Evolutionary conservation across 2,888 invertebrate genomes (phyloP), one percentile per base, ranked within the genome.

Genomic region (Rhaphigaster nebulosa): DNA sequence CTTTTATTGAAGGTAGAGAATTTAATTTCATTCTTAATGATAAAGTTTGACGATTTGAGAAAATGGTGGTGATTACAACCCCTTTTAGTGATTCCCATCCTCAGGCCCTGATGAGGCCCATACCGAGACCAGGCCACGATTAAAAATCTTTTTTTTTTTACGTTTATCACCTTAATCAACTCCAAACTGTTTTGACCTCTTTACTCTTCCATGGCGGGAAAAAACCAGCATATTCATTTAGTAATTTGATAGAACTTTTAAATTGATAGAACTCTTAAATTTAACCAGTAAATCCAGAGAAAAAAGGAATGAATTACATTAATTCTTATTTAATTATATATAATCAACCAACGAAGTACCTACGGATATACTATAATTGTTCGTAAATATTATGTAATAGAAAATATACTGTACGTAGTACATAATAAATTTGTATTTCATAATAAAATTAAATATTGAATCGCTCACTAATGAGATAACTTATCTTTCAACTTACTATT

Each of bases 111-210:
- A 84, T 84, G 84, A 84, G 45, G 10, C 45, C n/a, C 45, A 80
- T 38, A 80, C 84, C 84, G 41, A n/a, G 45, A 41, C 45, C 15
- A n/a, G 10, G 26, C 8, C 70, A 38, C 20, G 70, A 65, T 76
- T 34, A 76, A 76, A 80, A 84, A 45, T 13, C 45, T 18, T 84
- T 84, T 15, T n/a, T 84, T 29, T 60, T 84, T 84, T 84, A 84
- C 15, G 26, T 45, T 84, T 84, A 84, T 84, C 41, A 45, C 84
- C 84, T 84, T 76, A 41, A 84, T 84, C 84, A 84, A 84, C 45
- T 12, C 41, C 80, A 26, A 26, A 84, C 13, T n/a, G 84, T 45
- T n/a, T 50, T 84, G 45, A 45, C 84, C 84, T 50, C 84, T 41
- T 76, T 76, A n/a, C n/a, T 84, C 84, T 84, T 84, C 34, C 34